Conservation (phyloP, 23 tunicate genomes). For the Ascidia mentula region DNA sequence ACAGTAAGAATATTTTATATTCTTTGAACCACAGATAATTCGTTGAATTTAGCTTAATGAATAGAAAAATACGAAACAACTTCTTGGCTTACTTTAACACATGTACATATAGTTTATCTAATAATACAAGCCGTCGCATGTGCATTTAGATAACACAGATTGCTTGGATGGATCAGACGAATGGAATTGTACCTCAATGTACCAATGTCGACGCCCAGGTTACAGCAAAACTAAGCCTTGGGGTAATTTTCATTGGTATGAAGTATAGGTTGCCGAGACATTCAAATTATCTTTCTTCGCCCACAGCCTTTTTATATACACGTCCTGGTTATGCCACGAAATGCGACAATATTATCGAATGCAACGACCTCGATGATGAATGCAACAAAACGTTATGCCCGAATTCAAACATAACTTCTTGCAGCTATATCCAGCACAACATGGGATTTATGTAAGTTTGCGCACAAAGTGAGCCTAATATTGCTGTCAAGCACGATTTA, state of each 20-base stretch:
- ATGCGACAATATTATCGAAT: constrained; percentile 4
- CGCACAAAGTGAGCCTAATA: too few relatives aligned
- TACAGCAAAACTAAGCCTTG: background rate
- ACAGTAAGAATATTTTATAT: constrained; percentile 24
- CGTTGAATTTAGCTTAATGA: too few relatives aligned
- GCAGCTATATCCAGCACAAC: background rate
- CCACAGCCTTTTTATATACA: background rate
- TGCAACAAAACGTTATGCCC: constrained; percentile 31
- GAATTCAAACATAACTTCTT: background rate
- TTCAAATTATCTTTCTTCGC: background rate
- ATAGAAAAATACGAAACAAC: background rate
- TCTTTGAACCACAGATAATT: background rate
- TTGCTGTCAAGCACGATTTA: too few relatives aligned
- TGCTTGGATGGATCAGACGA: constrained; percentile 58
- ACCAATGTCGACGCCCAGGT: constrained; percentile 15
- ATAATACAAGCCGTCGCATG: too few relatives aligned
- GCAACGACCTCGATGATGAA: constrained; percentile 27
- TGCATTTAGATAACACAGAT: constrained; percentile 30
- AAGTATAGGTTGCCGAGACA: background rate
- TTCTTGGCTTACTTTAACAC: background rate
- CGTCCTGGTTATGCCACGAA: constrained; percentile 10
- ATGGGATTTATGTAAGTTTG: constrained; percentile 24
- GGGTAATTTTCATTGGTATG: background rate
- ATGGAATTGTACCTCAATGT: constrained; percentile 12
- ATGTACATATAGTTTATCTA: too few relatives aligned